Evolutionary conservation across 2,797 vertebrate genomes (phyloP).

Genomic region (Yasuhikotakia modesta): DNA sequence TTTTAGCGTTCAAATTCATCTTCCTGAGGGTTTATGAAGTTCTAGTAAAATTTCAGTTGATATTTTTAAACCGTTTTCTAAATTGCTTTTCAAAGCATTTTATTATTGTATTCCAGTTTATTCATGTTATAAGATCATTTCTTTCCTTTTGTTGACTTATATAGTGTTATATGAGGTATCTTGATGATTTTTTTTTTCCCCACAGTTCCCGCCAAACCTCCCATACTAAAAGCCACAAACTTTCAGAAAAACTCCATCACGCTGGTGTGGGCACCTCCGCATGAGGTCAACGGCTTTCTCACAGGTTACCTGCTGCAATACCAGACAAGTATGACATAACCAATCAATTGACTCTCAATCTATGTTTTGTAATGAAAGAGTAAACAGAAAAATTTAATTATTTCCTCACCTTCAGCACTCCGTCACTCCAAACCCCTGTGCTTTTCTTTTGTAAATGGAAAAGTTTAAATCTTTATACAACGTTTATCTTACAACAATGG

Average conservation of each 20-base stretch:
- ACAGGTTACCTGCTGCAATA: slow-evolving; percentile 87
- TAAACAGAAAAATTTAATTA: background rate
- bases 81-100: background rate
- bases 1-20: slow-evolving; percentile 21
- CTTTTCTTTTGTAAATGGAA: background rate
- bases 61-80: slow-evolving; percentile 10
- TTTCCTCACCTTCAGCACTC: background rate
- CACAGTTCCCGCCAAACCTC: slow-evolving; percentile 86
- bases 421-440: background rate
- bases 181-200: slow-evolving; percentile 26
- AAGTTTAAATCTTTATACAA: background rate
- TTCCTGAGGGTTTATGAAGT: background rate
- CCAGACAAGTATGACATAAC: slow-evolving; percentile 83
- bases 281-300: slow-evolving; percentile 84
- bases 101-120: background rate
- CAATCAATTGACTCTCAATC: background rate
- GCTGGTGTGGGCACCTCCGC: slow-evolving; percentile 89
- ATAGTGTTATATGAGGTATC: background rate
- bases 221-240: slow-evolving; percentile 82
- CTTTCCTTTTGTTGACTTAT: background rate
- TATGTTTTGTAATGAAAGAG: background rate
- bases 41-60: background rate
- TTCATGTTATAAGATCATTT: background rate
- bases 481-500: no score
- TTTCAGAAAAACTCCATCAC: slow-evolving; percentile 81